phyloP scores from a whole-genome alignment of 1,140 invertebrate species.

The Popillia japonica region DNA sequence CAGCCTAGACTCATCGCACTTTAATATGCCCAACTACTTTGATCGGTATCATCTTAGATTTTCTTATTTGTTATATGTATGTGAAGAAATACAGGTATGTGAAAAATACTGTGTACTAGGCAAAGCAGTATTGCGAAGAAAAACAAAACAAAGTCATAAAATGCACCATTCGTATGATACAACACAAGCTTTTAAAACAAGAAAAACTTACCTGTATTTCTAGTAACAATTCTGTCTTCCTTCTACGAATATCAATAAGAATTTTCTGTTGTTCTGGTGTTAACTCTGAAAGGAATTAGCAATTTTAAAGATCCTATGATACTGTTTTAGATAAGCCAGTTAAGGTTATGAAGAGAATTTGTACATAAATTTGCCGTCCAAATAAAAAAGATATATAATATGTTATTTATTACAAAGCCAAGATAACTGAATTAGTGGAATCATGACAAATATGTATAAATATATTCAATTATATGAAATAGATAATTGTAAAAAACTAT shows the following conservation, averaged over 20 bases:
- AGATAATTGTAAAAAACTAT: background rate
- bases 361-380: background rate
- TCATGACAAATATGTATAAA: background rate
- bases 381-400: background rate
- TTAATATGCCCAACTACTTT: too few relatives aligned
- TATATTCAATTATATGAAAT: background rate
- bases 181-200: background rate
- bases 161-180: background rate
- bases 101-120: background rate
- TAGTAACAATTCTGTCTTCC: constrained; percentile 87
- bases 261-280: constrained; percentile 90
- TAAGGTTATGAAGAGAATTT: background rate
- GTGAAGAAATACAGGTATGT: too few relatives aligned
- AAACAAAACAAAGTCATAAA: background rate
- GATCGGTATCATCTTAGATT: too few relatives aligned
- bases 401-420: too few relatives aligned
- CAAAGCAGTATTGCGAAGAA: background rate
- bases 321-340: background rate
- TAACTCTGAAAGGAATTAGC: constrained; percentile 77
- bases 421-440: too few relatives aligned
- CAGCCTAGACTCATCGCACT: too few relatives aligned
- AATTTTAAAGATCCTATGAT: background rate
- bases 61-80: too few relatives aligned
- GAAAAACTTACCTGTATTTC: constrained; percentile 88
- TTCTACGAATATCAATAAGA: constrained; percentile 85